Percentiles rank a stretch among this genome's conserved stretches.
Evolutionary conservation across 2,888 invertebrate species (phyloP).

Genomic region (Tromatobia lineatoria): DNA sequence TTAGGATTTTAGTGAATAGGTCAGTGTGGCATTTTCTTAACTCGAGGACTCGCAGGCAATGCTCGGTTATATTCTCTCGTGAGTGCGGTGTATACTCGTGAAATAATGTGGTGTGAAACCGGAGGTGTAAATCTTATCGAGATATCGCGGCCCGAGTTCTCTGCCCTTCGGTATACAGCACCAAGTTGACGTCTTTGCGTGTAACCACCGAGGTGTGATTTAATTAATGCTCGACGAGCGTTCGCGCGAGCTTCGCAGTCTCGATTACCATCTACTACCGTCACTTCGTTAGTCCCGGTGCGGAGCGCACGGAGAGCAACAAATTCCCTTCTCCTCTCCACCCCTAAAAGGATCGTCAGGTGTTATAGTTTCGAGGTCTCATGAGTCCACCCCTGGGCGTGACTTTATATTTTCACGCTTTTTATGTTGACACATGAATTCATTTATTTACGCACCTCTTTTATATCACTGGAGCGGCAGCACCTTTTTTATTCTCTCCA

Average conservation of each 20-base stretch:
- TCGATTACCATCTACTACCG: conserved; percentile 74
- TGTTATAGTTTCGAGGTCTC: conserved; percentile 23
- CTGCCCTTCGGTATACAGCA: background rate
- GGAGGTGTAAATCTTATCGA: conserved; percentile 69
- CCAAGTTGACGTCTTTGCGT: conserved; percentile 67
- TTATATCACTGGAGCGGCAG: background rate
- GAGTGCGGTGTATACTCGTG: conserved; percentile 7
- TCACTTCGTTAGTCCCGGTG: conserved; percentile 74
- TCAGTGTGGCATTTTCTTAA: background rate
- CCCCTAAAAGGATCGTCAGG: conserved; percentile 36
- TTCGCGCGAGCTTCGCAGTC: conserved; percentile 67
- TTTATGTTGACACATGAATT: conserved; percentile 3
- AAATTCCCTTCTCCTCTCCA: conserved; percentile 37
- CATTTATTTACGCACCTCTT: background rate
- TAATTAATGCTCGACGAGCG: conserved; percentile 73
- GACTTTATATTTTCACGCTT: conserved; percentile 9
- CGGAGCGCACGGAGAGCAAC: conserved; percentile 49
- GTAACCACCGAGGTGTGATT: conserved; percentile 69
- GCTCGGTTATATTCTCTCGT: conserved; percentile 27
- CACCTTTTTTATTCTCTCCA: background rate
- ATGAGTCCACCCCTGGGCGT: background rate
- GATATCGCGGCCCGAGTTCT: conserved; percentile 56
- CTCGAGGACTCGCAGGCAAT: no score
- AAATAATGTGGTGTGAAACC: conserved; percentile 46
- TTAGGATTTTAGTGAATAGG: background rate